Evolutionary conservation across 1,140 invertebrate genomes (phyloP).

Genomic region (Drosophila ficusphila): DNA sequence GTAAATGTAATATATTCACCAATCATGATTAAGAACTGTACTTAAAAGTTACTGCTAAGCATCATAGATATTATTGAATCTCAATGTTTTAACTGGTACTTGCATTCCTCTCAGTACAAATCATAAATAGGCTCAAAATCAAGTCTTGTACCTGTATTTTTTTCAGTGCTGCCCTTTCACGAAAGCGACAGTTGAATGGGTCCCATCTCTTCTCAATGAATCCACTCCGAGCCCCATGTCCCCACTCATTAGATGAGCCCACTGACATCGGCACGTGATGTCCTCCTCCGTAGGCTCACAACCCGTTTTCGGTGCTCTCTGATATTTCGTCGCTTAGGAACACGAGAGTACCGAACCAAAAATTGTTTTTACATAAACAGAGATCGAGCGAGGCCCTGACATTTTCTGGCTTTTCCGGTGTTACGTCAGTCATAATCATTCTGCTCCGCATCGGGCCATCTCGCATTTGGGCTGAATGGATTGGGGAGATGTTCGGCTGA

Average conservation of each 20-base stretch:
- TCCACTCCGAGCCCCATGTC: conserved; percentile 17
- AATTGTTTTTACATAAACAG: conserved; percentile 50
- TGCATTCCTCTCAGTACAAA: too few species aligned
- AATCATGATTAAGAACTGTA: too few species aligned
- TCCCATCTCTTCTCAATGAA: conserved; percentile 62
- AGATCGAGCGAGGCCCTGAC: not conserved
- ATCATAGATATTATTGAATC: too few species aligned
- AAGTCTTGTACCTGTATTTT: not conserved
- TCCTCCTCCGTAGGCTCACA: conserved; percentile 40
- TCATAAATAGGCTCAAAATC: too few species aligned
- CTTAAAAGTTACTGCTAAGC: too few species aligned
- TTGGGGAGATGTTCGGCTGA: conserved; percentile 22
- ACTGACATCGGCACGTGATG: conserved; percentile 17
- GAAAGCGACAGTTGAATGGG: conserved; percentile 64
- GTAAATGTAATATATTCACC: too few species aligned
- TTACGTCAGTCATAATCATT: conserved; percentile 51
- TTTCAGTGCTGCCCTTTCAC: conserved; percentile 9
- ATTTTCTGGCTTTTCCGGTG: conserved; percentile 39
- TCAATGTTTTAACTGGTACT: too few species aligned
- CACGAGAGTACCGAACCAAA: conserved; percentile 4
- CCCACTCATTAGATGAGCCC: conserved; percentile 62
- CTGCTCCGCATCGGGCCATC: conserved; percentile 8
- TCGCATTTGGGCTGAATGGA: conserved; percentile 16
- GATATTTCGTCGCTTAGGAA: conserved; percentile 47
- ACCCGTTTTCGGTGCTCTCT: conserved; percentile 34